Percentiles rank a stretch among this genome's conserved stretches.
Conservation (phyloP, 2,888 invertebrate genomes). For the Gymnoscelis rufifasciata region DNA sequence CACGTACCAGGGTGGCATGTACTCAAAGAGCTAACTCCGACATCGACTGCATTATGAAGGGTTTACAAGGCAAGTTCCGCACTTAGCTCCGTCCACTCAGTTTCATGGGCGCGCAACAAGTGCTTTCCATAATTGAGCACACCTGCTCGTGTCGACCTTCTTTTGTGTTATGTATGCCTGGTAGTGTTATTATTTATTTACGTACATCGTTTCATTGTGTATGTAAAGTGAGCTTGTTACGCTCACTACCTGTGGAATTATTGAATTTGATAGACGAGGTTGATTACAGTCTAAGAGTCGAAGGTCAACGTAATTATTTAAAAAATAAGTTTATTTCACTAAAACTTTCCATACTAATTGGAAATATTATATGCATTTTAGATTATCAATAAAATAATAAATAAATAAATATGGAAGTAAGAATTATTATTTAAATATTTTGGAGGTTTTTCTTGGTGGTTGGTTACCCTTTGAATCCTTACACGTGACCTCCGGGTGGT, state of each 20-base stretch:
- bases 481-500: no score
- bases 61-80: slow-evolving; percentile 55
- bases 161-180: slow-evolving; percentile 37
- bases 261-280: slow-evolving; percentile 1
- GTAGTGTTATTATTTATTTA: slow-evolving; percentile 34
- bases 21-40: slow-evolving; percentile 45
- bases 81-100: slow-evolving; percentile 52
- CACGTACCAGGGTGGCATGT: slow-evolving; percentile 42
- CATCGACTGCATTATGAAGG: slow-evolving; percentile 53
- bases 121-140: slow-evolving; percentile 59
- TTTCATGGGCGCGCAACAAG: slow-evolving; percentile 55
- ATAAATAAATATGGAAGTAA: no score
- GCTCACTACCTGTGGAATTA: slow-evolving; percentile 1
- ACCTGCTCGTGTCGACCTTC: slow-evolving; percentile 36
- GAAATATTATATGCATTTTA: no score
- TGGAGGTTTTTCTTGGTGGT: no score
- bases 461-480: no score
- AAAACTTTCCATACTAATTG: no score
- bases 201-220: slow-evolving; percentile 19
- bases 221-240: slow-evolving; percentile 13
- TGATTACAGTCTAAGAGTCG: neutral
- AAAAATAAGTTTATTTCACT: no score
- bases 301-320: no score
- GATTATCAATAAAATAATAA: no score
- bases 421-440: no score